Evolutionary conservation across 2,113 vertebrate genomes (phyloP).

Genomic region (Octodon degus): DNA sequence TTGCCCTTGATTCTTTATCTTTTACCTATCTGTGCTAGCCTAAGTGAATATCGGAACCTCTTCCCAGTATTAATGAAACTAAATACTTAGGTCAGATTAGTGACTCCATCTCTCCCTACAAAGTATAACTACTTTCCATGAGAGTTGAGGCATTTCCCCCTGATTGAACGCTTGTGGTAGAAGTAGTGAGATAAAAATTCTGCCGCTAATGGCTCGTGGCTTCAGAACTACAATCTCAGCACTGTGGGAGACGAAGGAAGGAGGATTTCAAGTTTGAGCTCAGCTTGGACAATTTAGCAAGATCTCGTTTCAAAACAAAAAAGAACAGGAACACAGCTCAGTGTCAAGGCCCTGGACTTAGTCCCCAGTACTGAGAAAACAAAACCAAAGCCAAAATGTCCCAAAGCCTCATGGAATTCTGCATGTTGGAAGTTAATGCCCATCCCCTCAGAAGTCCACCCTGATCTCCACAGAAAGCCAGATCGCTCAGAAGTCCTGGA

Average conservation of each 20-base stretch:
- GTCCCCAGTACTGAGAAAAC: neutral
- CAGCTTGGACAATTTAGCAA: neutral
- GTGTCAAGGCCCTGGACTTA: neutral
- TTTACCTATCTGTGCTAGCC: neutral
- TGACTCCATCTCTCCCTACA: neutral
- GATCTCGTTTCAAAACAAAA: neutral
- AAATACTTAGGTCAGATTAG: neutral
- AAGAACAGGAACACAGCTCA: neutral
- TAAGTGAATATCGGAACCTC: neutral
- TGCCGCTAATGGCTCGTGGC: too few relatives aligned
- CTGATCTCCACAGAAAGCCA: neutral
- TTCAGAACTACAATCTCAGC: neutral
- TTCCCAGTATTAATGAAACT: neutral
- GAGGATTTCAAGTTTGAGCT: neutral
- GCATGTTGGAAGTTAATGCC: neutral
- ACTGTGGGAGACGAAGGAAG: neutral
- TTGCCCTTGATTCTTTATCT: neutral
- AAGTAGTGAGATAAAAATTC: neutral
- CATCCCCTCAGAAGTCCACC: neutral
- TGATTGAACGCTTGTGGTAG: neutral
- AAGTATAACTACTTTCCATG: neutral
- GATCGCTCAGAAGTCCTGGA: neutral
- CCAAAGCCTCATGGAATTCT: neutral
- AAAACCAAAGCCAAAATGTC: neutral
- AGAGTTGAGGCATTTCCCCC: neutral